These are phyloP conservation scores for Drosophila sulfurigaster DNA, from an alignment of 1,140 invertebrate species.

Conservation along the genomic window DNA sequence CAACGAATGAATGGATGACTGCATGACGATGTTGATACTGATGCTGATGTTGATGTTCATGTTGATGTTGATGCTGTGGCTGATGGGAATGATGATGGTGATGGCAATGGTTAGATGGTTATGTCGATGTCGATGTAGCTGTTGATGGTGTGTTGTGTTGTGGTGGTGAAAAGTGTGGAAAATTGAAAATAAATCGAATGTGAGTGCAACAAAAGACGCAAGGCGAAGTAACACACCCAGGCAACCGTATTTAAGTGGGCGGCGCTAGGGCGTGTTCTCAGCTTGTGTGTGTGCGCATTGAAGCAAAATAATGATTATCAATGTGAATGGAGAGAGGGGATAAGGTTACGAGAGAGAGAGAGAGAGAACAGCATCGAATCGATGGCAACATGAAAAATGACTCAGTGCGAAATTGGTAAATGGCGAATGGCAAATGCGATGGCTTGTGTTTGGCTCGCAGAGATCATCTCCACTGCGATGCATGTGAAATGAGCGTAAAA, in stretches of 20 bases:
- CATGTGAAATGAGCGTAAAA: conserved; percentile 67
- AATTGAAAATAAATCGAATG: conserved; percentile 84
- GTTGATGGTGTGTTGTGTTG: conserved; percentile 24
- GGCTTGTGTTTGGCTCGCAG: not conserved
- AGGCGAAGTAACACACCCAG: not conserved
- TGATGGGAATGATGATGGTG: conserved; percentile 7
- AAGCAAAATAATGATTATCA: conserved; percentile 81
- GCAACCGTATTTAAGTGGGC: conserved; percentile 37
- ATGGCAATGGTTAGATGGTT: conserved; percentile 1
- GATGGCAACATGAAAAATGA: conserved; percentile 70
- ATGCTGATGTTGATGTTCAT: conserved; percentile 16
- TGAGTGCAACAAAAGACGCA: conserved; percentile 75
- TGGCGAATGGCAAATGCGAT: conserved; percentile 51
- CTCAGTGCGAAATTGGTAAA: conserved; percentile 51
- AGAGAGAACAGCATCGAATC: conserved; percentile 50
- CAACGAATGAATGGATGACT: conserved; percentile 28
- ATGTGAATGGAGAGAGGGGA: conserved; percentile 46
- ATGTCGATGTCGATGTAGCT: conserved; percentile 17
- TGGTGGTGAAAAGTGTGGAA: conserved; percentile 77
- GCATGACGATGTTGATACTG: conserved; percentile 32
- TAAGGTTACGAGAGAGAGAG: conserved; percentile 12
- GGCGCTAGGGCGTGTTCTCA: conserved; percentile 16
- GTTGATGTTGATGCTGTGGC: conserved; percentile 13
- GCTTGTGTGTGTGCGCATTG: conserved; percentile 58
- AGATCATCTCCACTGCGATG: conserved; percentile 34